Conservation (phyloP, 2,113 vertebrate species). For the Pimephales promelas region DNA sequence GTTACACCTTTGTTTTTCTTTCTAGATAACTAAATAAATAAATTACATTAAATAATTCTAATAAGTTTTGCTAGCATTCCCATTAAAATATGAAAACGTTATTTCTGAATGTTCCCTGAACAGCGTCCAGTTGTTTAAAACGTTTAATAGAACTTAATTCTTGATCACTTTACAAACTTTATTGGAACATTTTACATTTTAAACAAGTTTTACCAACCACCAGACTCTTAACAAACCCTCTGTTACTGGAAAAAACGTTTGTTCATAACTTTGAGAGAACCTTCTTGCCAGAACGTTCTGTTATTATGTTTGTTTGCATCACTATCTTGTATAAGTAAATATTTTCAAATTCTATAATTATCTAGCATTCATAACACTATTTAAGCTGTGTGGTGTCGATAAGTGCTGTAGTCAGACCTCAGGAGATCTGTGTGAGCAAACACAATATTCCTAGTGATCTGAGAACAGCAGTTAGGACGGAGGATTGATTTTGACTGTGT, state of each 20-base stretch:
- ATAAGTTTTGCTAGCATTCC: too few species aligned
- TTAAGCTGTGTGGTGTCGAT: too few species aligned
- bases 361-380: not conserved
- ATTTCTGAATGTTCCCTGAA: too few species aligned
- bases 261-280: not conserved
- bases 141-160: too few species aligned
- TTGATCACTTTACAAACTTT: too few species aligned
- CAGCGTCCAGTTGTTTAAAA: too few species aligned
- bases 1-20: not conserved
- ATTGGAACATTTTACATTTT: too few species aligned
- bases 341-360: not conserved
- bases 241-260: too few species aligned
- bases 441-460: not conserved
- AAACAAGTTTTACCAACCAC: too few species aligned
- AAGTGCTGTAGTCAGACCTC: constrained; percentile 7
- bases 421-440: not conserved
- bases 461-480: not conserved
- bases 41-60: too few species aligned
- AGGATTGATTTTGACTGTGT: not conserved
- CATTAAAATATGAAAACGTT: too few species aligned
- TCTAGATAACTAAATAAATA: not conserved
- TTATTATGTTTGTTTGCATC: not conserved
- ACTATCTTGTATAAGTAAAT: not conserved
- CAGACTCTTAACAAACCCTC: too few species aligned
- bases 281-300: not conserved